A percentile compares a stretch with the other conserved stretches of the same genome.
Evolutionary conservation across 2,797 vertebrate genomes (phyloP).

Genomic region (Melanogrammus aeglefinus): DNA sequence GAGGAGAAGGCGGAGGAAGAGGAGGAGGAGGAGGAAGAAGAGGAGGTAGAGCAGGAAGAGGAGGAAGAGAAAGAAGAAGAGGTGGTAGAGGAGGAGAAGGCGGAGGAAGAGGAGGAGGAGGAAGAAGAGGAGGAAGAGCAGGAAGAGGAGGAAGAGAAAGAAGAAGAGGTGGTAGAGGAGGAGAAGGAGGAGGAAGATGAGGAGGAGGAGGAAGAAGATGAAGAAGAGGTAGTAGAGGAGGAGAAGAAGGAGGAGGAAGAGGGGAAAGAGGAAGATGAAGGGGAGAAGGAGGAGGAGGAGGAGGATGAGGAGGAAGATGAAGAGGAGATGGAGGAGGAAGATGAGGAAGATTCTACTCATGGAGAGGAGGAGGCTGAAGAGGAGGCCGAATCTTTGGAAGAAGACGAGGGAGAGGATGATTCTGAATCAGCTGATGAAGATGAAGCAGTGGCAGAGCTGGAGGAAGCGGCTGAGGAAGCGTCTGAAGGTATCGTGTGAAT

Average conservation of each 20-base stretch:
- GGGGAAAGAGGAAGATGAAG: background rate
- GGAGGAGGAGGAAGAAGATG: background rate
- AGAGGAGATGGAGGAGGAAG: background rate
- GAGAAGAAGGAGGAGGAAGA: conserved; percentile 12
- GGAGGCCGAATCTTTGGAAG: background rate
- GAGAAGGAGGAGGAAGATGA: background rate
- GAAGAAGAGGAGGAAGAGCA: conserved; percentile 5
- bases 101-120: background rate
- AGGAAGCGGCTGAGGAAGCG: background rate
- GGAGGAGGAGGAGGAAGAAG: no score
- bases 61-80: background rate
- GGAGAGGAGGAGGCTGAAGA: conserved; percentile 9
- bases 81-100: conserved; percentile 5
- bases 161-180: no score
- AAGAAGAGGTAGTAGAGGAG: no score
- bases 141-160: conserved; percentile 17
- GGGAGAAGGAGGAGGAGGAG: conserved; percentile 5
- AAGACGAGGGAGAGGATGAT: conserved; percentile 15
- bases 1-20: background rate
- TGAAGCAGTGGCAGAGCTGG: background rate
- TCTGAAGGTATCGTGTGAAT: background rate
- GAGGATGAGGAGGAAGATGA: background rate
- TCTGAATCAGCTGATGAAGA: background rate
- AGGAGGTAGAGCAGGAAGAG: no score
- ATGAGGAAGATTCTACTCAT: background rate